Evolutionary conservation across 1,140 invertebrate species (phyloP).

Genomic region (Anastrepha obliqua): DNA sequence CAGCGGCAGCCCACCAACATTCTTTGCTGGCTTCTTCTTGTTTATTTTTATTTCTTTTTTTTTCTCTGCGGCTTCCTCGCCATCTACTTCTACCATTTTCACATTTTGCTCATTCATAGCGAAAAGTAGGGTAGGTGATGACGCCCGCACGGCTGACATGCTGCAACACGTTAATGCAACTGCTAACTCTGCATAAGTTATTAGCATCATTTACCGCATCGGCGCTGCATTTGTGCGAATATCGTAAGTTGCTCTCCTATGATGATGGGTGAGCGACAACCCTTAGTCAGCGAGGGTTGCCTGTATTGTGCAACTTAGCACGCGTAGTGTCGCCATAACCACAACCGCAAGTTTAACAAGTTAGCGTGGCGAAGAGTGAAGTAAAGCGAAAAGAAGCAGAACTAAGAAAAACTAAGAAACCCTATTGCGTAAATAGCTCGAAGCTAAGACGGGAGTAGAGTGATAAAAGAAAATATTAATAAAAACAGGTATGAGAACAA

Average conservation of each 20-base stretch:
- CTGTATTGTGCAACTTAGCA: background rate
- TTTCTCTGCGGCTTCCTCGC: background rate
- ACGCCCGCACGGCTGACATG: background rate
- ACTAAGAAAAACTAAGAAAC: background rate
- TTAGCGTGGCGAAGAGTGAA: background rate
- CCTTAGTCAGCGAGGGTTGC: too few relatives aligned
- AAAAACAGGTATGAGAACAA: background rate
- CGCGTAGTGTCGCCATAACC: background rate
- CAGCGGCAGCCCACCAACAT: background rate
- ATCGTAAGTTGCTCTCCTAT: background rate
- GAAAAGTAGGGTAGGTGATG: background rate
- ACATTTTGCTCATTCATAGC: background rate
- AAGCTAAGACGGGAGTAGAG: background rate
- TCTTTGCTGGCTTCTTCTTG: background rate
- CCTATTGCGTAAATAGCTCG: background rate
- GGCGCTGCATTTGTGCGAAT: background rate
- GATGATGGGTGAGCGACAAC: background rate
- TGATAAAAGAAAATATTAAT: background rate
- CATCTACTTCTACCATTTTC: background rate
- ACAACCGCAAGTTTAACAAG: slow-evolving; percentile 32
- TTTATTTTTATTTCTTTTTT: background rate
- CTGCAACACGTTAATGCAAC: background rate
- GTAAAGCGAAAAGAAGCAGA: background rate
- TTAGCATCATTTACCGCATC: slow-evolving; percentile 35
- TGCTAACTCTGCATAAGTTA: slow-evolving; percentile 41